Conservation (phyloP, 1,140 invertebrate species). For the Cherax quadricarinatus region DNA sequence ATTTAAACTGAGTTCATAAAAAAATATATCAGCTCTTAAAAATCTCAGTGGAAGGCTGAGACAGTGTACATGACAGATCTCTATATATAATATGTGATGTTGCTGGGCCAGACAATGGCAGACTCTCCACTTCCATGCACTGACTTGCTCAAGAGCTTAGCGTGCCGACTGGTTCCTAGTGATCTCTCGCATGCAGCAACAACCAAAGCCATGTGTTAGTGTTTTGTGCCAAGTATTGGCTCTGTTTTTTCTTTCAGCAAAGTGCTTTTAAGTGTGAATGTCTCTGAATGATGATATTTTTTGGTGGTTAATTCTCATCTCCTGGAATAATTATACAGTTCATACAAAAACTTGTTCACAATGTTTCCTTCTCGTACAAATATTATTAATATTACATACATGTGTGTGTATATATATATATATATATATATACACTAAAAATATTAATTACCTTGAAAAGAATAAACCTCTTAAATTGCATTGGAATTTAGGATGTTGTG, state of each 20-base stretch:
- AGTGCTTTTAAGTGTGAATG: constrained; percentile 55
- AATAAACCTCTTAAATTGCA: constrained; percentile 36
- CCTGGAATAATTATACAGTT: constrained; percentile 31
- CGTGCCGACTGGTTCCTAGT: constrained; percentile 28
- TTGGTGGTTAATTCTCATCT: background rate
- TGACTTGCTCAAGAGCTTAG: constrained; percentile 66
- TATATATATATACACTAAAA: constrained; percentile 46
- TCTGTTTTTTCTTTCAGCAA: constrained; percentile 35
- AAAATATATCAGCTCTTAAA: background rate
- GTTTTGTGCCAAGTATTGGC: constrained; percentile 58
- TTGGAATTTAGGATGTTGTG: constrained; percentile 18
- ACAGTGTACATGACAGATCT: too few relatives aligned
- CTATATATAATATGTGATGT: background rate
- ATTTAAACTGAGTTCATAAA: too few relatives aligned
- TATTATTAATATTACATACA: constrained; percentile 46
- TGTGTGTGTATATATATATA: constrained; percentile 29
- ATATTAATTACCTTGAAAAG: constrained; percentile 33
- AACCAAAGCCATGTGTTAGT: constrained; percentile 7
- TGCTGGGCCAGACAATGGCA: constrained; percentile 6
- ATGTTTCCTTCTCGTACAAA: constrained; percentile 43
- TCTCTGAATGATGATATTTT: constrained; percentile 6
- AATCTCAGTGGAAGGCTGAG: too few relatives aligned
- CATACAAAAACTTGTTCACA: constrained; percentile 22
- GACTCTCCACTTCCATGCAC: constrained; percentile 48
- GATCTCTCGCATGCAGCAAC: background rate